Percentiles rank a stretch among this genome's conserved stretches.
phyloP scores from a whole-genome alignment of 2,888 invertebrate genomes.

The Aproaerema taeniolella region DNA sequence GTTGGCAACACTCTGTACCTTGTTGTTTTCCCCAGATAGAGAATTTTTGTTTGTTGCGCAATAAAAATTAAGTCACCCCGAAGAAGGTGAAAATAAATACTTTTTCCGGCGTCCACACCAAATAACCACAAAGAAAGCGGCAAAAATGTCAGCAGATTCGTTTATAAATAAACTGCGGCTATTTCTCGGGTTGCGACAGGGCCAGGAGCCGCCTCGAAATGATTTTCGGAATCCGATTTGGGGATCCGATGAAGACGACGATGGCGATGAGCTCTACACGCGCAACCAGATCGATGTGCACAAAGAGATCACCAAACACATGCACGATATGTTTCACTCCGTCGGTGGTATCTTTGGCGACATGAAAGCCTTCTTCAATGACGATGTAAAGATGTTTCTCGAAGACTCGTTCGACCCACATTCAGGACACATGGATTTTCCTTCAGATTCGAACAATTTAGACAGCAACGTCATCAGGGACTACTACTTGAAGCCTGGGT shows the following conservation, averaged over 20 bases:
- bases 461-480: slow-evolving; percentile 50
- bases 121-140: too few species aligned
- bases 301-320: slow-evolving; percentile 48
- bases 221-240: slow-evolving; percentile 71
- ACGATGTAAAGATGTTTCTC: slow-evolving; percentile 34
- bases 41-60: slow-evolving; percentile 26
- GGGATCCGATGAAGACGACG: slow-evolving; percentile 62
- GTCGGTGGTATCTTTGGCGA: slow-evolving; percentile 59
- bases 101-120: slow-evolving; percentile 6
- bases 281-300: slow-evolving; percentile 47
- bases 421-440: slow-evolving; percentile 20
- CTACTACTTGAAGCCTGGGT: slow-evolving; percentile 66
- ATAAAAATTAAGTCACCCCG: slow-evolving; percentile 23
- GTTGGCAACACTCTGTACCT: too few species aligned
- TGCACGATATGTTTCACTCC: slow-evolving; percentile 56
- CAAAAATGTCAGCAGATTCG: too few species aligned
- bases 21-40: too few species aligned
- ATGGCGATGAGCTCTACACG: slow-evolving; percentile 59
- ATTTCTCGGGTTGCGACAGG: slow-evolving; percentile 55
- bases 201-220: slow-evolving; percentile 55
- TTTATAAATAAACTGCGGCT: slow-evolving; percentile 53
- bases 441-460: slow-evolving; percentile 31
- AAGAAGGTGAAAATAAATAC: slow-evolving; percentile 24
- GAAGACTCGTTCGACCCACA: slow-evolving; percentile 36
- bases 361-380: slow-evolving; percentile 46